Evolutionary conservation across 1,140 invertebrate species (phyloP), one percentile per base, ranked within the genome.

Genomic region (Propsilocerus akamusi): DNA sequence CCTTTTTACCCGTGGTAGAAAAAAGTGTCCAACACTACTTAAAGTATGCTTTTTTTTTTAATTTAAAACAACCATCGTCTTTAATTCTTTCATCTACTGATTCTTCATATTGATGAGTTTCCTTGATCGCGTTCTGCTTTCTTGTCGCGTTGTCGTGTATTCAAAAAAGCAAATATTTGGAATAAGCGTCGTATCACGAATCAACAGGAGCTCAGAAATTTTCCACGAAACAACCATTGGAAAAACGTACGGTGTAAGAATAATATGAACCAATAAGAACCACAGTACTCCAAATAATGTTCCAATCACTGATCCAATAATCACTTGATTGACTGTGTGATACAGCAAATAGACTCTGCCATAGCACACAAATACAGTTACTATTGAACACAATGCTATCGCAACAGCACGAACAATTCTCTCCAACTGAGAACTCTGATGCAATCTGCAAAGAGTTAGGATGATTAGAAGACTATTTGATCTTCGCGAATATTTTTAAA

Each of bases 131-230:
- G 80, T 80, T 57, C 82, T 77, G 10, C 80, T 77, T 64, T 91
- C 88, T 57, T 83, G 80, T 52, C 88, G 67, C 47, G 82, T 81
- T 49, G 81, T 86, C n/a, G 85, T 90, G 62, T 94, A 95, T 61
- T 94, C 90, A 63, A 95, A 95, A 88, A 89, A 94, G 50, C 94
- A 63, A 6, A 94, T 83, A 63, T 95, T 93, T 11, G 90, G 91
- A 64, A 95, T 95, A 25, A 93, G 67, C 6, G 89, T 90, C 41
- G 87, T 89, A 59, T 94, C 91, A 55, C 89, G 72, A 52, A 95
- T 68, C 67, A 94, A 76, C 52, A 93, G 65, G 60, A 87, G 78
- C 69, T 94, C 90, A 50, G 85, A 87, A 58, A 90, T 71, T 68
- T 77, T 83, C 78, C 88, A 85, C 58, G 83, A 77, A 25, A 85